These are phyloP conservation scores for Stegodyphus mimosarum DNA, from an alignment of 1,140 invertebrate species.

Conservation along the genomic window DNA sequence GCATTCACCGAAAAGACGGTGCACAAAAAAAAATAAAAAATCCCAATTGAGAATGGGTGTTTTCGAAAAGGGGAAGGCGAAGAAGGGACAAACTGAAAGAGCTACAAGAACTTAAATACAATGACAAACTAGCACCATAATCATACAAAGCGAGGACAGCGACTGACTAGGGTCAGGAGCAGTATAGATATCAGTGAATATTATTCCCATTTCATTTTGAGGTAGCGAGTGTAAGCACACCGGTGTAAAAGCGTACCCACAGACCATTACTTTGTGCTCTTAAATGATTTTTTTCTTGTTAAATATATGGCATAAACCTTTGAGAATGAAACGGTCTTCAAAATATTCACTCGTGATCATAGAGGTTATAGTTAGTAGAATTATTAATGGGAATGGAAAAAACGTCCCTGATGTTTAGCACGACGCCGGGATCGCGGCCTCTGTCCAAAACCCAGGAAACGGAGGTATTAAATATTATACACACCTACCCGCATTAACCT, in stretches of 20 bases:
- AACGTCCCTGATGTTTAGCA: conserved; percentile 45
- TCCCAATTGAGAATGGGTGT: too few species aligned
- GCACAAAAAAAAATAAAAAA: neutral
- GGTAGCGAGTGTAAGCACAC: conserved; percentile 42
- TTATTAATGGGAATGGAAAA: conserved; percentile 36
- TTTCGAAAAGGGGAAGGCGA: too few species aligned
- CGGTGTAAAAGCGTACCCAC: neutral
- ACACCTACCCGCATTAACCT: conserved; percentile 59
- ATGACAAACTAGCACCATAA: conserved; percentile 59
- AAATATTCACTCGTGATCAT: conserved; percentile 47
- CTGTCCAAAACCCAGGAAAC: conserved; percentile 19
- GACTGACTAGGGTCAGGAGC: conserved; percentile 58
- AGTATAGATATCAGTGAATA: conserved; percentile 40
- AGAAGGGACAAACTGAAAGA: too few species aligned
- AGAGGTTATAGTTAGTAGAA: conserved; percentile 13
- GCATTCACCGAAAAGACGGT: conserved; percentile 11
- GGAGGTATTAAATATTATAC: conserved; percentile 54
- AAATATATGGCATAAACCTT: conserved; percentile 48
- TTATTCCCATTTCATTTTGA: conserved; percentile 54
- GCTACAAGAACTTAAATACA: neutral
- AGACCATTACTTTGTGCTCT: conserved; percentile 37
- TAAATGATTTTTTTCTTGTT: conserved; percentile 10
- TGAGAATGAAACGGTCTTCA: conserved; percentile 48
- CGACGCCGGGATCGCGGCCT: conserved; percentile 3
- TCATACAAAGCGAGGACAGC: conserved; percentile 46